Conservation (phyloP, 2,888 invertebrate species). For the Escarpia spicata region DNA sequence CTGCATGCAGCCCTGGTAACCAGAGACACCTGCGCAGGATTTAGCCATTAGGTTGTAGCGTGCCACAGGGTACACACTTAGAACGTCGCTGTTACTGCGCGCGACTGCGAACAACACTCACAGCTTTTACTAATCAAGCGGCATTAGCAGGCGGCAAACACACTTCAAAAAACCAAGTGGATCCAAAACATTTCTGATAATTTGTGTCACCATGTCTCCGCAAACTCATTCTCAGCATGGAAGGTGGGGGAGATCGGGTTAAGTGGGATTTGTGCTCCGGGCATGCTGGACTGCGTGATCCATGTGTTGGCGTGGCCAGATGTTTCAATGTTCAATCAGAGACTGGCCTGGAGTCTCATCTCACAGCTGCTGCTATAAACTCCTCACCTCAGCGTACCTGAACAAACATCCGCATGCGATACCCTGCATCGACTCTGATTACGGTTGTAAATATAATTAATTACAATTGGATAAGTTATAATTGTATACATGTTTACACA, state of each 20-base stretch:
- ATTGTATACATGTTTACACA: not conserved
- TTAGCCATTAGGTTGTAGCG: not conserved
- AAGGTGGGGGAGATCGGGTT: not conserved
- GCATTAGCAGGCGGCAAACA: not conserved
- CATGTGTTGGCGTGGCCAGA: not conserved
- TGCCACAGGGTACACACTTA: not conserved
- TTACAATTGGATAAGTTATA: not conserved
- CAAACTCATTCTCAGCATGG: not conserved
- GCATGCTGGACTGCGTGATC: not conserved
- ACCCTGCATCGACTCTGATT: not conserved
- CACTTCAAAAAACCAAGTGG: not conserved
- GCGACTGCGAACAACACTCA: not conserved
- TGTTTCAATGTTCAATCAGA: slow-evolving; percentile 8
- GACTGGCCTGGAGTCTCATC: not conserved
- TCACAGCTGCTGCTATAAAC: not conserved
- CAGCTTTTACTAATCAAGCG: not conserved
- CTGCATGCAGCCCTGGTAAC: not conserved
- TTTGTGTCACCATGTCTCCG: not conserved
- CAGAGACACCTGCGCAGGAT: not conserved
- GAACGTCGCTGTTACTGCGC: not conserved
- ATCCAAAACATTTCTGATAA: not conserved
- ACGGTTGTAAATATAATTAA: not conserved
- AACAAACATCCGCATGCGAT: not conserved
- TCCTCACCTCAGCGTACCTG: no score
- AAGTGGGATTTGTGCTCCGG: not conserved